Percentiles rank a stretch among this genome's conserved stretches.
Evolutionary conservation across 2,797 vertebrate genomes (phyloP).

Genomic region (Nyctalus aviator): DNA sequence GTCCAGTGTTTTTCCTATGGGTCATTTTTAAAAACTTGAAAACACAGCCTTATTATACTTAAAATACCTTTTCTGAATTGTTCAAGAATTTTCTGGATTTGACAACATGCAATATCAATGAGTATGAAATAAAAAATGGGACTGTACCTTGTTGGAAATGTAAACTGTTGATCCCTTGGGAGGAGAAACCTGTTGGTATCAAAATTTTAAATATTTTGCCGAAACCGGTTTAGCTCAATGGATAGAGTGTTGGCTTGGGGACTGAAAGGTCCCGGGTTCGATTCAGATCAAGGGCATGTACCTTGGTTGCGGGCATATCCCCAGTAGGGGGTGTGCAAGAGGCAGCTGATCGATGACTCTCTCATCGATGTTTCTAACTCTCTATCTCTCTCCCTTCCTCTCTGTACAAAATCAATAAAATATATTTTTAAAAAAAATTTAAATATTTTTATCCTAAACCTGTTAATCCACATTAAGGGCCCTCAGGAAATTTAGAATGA

Average conservation of each 20-base stretch:
- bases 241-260: too few relatives aligned
- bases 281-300: too few relatives aligned
- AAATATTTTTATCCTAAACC: conserved; percentile 36
- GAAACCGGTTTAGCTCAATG: too few relatives aligned
- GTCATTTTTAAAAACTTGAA: conserved; percentile 21
- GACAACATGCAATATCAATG: neutral
- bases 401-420: too few relatives aligned
- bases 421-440: conserved; percentile 41
- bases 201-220: conserved; percentile 34
- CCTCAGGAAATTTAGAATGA: neutral
- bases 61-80: neutral
- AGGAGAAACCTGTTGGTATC: neutral
- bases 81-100: neutral
- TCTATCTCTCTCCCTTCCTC: too few relatives aligned
- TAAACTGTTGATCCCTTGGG: neutral
- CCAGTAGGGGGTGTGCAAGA: too few relatives aligned
- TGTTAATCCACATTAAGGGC: neutral
- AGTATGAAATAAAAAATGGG: neutral
- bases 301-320: too few relatives aligned
- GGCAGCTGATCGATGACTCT: too few relatives aligned
- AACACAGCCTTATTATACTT: neutral
- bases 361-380: too few relatives aligned
- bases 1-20: neutral
- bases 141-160: neutral
- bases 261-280: too few relatives aligned